These are phyloP conservation scores for Hassar affinis DNA, from an alignment of 2,113 vertebrate genomes.

Conservation along the genomic window DNA sequence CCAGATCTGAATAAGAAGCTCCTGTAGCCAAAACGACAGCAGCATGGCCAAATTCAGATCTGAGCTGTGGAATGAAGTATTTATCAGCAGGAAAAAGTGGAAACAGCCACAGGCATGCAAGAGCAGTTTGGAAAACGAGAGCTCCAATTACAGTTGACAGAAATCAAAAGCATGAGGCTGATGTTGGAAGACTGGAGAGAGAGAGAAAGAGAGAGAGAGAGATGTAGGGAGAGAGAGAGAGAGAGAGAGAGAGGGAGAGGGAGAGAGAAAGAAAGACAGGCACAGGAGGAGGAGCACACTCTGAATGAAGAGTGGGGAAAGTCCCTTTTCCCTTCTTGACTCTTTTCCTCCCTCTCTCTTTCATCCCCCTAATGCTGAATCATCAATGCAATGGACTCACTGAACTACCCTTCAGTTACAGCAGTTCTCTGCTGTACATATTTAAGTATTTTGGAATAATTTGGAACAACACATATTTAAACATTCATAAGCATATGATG, in stretches of 20 bases:
- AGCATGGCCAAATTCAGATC: constrained; percentile 29
- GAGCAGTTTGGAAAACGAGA: constrained; percentile 26
- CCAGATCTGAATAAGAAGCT: not conserved
- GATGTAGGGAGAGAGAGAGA: too few relatives aligned
- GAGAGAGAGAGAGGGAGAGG: constrained; percentile 21
- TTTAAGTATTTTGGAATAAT: not conserved
- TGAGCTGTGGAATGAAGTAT: constrained; percentile 28
- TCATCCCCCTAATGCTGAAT: constrained; percentile 17
- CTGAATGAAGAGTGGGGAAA: constrained; percentile 27
- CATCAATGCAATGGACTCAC: constrained; percentile 1
- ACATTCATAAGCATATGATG: not conserved
- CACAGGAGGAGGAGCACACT: constrained; percentile 24
- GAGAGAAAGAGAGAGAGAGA: not conserved
- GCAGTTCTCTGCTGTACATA: not conserved
- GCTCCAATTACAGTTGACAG: constrained; percentile 43
- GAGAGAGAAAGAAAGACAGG: not conserved
- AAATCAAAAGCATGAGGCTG: constrained; percentile 38
- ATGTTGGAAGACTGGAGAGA: not conserved
- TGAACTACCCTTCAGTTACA: constrained; percentile 1
- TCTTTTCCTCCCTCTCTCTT: constrained; percentile 9
- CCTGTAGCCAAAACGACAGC: not conserved
- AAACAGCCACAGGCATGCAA: constrained; percentile 33
- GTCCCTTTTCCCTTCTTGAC: constrained; percentile 21
- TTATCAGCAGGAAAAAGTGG: constrained; percentile 27
- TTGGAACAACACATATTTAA: not conserved